These are phyloP conservation scores for Abrostola triplasia DNA, from an alignment of 2,888 invertebrate genomes.

Conservation along the genomic window DNA sequence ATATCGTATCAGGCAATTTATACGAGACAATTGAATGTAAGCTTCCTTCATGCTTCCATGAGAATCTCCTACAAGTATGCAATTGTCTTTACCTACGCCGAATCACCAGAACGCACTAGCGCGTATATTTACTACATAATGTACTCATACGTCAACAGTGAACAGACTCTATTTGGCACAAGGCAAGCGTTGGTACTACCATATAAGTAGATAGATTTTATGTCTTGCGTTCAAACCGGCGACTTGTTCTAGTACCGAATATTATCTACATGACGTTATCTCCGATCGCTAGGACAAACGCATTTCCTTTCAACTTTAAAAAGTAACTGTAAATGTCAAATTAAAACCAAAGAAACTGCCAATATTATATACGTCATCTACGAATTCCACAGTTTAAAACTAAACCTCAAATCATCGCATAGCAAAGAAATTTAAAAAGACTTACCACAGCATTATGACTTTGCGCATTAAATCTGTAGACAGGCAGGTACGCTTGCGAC, in stretches of 20 bases:
- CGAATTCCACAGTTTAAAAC: neutral
- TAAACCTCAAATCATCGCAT: conserved; percentile 1
- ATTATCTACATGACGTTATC: conserved; percentile 29
- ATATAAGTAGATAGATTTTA: conserved; percentile 37
- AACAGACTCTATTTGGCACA: conserved; percentile 47
- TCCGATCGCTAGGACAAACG: conserved; percentile 17
- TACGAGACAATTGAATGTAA: conserved; percentile 19
- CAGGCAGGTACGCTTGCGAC: conserved; percentile 79
- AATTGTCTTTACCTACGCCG: conserved; percentile 15
- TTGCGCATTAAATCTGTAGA: conserved; percentile 91
- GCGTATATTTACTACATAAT: no score
- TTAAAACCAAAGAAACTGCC: neutral
- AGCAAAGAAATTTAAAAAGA: conserved; percentile 10
- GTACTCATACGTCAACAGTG: conserved; percentile 41
- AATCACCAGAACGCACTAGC: conserved; percentile 1
- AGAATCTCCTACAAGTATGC: conserved; percentile 14
- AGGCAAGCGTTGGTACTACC: conserved; percentile 41
- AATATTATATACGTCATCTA: neutral
- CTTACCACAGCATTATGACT: conserved; percentile 78
- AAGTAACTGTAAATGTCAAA: neutral
- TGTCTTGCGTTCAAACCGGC: conserved; percentile 13
- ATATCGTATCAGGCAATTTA: conserved; percentile 20
- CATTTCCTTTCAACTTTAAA: conserved; percentile 19
- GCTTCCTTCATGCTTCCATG: neutral
- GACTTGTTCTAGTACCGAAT: neutral